Base-by-base conservation (phyloP, 2,888 invertebrate genomes). In the Epinotia bilunana region DNA sequence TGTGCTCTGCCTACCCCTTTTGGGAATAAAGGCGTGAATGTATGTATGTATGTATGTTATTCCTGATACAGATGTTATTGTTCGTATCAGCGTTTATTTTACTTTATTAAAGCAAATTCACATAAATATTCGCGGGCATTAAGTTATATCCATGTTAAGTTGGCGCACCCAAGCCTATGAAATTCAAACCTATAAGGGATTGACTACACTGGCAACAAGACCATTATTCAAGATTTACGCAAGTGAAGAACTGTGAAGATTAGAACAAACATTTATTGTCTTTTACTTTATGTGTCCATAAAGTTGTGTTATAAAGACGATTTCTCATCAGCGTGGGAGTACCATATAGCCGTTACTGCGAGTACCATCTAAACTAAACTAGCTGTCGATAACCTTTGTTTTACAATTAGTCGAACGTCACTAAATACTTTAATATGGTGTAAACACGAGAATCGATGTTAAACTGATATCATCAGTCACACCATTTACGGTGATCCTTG, bases 211-310 rank as follows among this genome's bases (percentile, higher is more conserved):
- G n/a, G n/a, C 53, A 6, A 33, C 60, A n/a, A 23, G 43, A 43
- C 69, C 23, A 69, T 69, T 69, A 69, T n/a, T 16, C 2, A n/a
- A 69, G 60, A 69, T 69, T 69, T 69, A 69, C 43, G 16, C 1
- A 16, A 60, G 57, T 60, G n/a, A 46, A 46, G 69, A 68, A 68
- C 46, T 46, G 69, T 69, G 69, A 69, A 60, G 69, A 69, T 69
- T 69, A 46, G 60, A 69, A 23, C 28, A 12, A 69, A 60, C 69
- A 60, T 46, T 69, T 69, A 58, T 39, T 58, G 55, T 60, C n/a
- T 20, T 69, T 68, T 69, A 58, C 13, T 69, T 68, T 69, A 60
- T 60, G 46, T 69, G 69, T 46, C 33, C 60, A 60, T 69, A 69
- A 69, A 69, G 20, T 58, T 43, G 65, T 46, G 43, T n/a, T 58